Evolutionary conservation across 2,113 vertebrate species (phyloP), one percentile per base, ranked within the genome.

Genomic region (Dinomys branickii): DNA sequence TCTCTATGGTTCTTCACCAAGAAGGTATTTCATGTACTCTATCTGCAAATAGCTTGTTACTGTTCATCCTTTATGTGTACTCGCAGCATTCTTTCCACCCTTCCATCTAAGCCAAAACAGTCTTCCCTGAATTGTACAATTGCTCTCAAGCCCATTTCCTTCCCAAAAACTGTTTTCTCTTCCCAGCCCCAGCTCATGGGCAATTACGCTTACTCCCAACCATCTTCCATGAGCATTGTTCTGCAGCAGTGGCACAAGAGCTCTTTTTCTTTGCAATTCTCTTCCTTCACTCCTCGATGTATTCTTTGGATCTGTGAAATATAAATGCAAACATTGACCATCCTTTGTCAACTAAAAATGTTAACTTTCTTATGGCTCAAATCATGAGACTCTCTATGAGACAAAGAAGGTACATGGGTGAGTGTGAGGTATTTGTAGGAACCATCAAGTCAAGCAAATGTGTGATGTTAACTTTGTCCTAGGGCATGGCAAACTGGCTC

Each of bases 21-120:
- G 77, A 78, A 84, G 8, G 1, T 67, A 54, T 82, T 82, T 88
- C 17, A 9, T 24, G 16, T 52, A 28, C 10, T 88, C 56, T 56
- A 30, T 92, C 41, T 84, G 2, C 4, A 38, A 47, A 3, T 33
- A 73, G 30, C 44, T 73, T 61, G 35, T n/a, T 61, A 61, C 3
- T 7, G 33, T 65, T 33, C 7, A 3, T 86, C 19, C 41, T 90
- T 83, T 35, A 33, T n/a, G n/a, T 6, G 19, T 8, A 47, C 12
- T 28, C 35, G n/a, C 41, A 30, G 24, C 58, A 56, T 63, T 75
- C 69, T 95, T 83, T 81, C 81, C 41, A 38, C 58, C 41, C 12
- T 35, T 10, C n/a, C 85, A 50, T 61, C 63, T 94, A 78, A 81
- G 84, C 85, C 75, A 77, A 82, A 97, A 90, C 19, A 71, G 35